Evolutionary conservation across 2,113 vertebrate species (phyloP).

Genomic region (Xyrauchen texanus): DNA sequence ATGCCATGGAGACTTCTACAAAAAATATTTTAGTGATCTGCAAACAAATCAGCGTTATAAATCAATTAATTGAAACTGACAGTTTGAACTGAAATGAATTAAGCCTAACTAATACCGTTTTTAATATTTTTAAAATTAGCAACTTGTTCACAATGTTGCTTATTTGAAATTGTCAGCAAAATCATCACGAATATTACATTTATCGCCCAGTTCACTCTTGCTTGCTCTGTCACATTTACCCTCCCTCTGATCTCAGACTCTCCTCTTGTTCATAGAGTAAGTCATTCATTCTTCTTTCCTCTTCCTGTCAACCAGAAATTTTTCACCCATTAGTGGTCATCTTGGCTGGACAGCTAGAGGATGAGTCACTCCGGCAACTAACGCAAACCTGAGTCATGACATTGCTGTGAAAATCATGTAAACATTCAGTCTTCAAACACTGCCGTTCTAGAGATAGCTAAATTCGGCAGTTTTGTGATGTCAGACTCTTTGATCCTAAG

Average conservation of each 20-base stretch:
- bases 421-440: neutral
- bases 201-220: too few relatives aligned
- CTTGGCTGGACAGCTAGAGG: neutral
- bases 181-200: too few relatives aligned
- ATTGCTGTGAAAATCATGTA: conserved; percentile 1
- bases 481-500: neutral
- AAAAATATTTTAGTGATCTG: too few relatives aligned
- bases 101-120: too few relatives aligned
- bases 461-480: too few relatives aligned
- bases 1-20: too few relatives aligned
- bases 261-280: conserved; percentile 23
- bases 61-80: too few relatives aligned
- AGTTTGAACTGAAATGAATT: too few relatives aligned
- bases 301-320: conserved; percentile 23
- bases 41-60: too few relatives aligned
- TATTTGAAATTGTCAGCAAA: too few relatives aligned
- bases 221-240: neutral
- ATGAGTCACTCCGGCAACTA: conserved; percentile 11
- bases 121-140: too few relatives aligned
- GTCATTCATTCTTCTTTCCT: conserved; percentile 23
- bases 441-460: neutral
- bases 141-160: too few relatives aligned
- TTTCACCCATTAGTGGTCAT: conserved; percentile 6
- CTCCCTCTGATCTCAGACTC: conserved; percentile 4
- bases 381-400: conserved; percentile 28